These are phyloP conservation scores for Pedetes capensis DNA, from an alignment of 2,113 vertebrate species.

Conservation along the genomic window DNA sequence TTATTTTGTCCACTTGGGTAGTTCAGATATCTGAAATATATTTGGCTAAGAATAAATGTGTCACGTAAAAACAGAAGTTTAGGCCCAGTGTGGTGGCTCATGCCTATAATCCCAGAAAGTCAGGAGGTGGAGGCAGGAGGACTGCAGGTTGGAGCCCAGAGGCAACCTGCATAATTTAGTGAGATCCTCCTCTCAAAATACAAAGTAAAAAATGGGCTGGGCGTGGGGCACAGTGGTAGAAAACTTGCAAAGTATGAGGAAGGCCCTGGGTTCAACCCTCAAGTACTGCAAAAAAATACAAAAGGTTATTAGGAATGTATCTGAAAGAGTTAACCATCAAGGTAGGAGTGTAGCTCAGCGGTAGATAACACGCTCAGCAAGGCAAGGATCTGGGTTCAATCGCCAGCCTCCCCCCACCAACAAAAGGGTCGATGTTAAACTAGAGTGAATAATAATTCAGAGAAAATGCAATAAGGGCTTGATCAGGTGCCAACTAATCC, in stretches of 20 bases:
- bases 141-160: too few relatives aligned
- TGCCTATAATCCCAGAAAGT: too few relatives aligned
- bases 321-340: background rate
- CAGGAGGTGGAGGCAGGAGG: too few relatives aligned
- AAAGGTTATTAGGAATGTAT: background rate
- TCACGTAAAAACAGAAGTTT: too few relatives aligned
- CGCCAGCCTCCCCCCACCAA: background rate
- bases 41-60: constrained; percentile 34
- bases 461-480: background rate
- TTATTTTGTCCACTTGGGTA: background rate
- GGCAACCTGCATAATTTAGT: too few relatives aligned
- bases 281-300: background rate
- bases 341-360: background rate
- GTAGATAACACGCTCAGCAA: background rate
- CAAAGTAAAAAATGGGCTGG: too few relatives aligned
- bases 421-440: background rate
- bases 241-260: too few relatives aligned
- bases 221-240: too few relatives aligned
- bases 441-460: background rate
- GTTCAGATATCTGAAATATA: background rate
- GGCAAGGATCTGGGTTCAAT: background rate
- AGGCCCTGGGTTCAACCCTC: too few relatives aligned
- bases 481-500: background rate
- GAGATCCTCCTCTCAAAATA: too few relatives aligned
- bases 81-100: too few relatives aligned